Evolutionary conservation across 2,888 invertebrate genomes (phyloP).

Genomic region (Podotricha telesiphe): DNA sequence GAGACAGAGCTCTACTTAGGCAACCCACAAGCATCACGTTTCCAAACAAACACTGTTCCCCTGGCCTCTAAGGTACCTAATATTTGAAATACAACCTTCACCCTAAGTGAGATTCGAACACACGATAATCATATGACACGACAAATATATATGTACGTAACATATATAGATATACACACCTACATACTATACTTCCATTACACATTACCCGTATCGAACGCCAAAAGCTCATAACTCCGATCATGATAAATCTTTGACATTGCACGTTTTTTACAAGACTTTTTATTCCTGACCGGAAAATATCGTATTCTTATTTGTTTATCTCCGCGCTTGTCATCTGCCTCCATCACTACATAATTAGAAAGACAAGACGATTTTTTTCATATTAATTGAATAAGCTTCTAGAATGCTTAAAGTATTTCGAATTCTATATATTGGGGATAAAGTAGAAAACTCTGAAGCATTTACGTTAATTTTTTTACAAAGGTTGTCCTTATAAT

Average conservation of each 20-base stretch:
- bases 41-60: no score
- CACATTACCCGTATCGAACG: conserved; percentile 27
- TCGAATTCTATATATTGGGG: conserved; percentile 47
- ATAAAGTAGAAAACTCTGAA: no score
- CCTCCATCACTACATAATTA: conserved; percentile 75
- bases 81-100: no score
- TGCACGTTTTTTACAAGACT: conserved; percentile 51
- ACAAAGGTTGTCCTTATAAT: conserved; percentile 57
- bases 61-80: no score
- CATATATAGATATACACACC: background rate
- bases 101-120: no score
- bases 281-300: conserved; percentile 63
- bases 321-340: conserved; percentile 74
- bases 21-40: no score
- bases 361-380: conserved; percentile 73
- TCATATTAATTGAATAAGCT: conserved; percentile 73
- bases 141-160: background rate
- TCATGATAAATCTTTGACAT: conserved; percentile 56
- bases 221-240: conserved; percentile 52
- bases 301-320: conserved; percentile 77
- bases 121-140: background rate
- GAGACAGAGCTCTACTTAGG: no score
- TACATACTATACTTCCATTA: background rate
- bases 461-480: no score
- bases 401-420: conserved; percentile 23